phyloP scores from a whole-genome alignment of 2,888 invertebrate genomes.

The Pseudococcus viburni region DNA sequence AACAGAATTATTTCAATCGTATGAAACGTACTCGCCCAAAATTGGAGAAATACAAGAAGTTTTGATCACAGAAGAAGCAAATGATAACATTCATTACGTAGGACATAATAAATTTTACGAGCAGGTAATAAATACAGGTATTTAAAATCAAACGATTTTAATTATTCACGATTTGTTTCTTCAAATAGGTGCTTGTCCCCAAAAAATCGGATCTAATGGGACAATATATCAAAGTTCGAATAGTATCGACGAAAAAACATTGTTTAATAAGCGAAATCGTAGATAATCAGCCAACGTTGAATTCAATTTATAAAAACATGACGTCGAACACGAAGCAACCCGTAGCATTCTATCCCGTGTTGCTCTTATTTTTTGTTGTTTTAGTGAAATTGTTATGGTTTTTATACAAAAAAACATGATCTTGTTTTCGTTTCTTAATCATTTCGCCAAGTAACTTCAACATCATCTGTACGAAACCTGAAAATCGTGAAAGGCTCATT shows the following conservation, averaged over 20 bases:
- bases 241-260: slow-evolving; percentile 80
- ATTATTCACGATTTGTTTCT: not conserved
- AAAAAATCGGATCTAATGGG: slow-evolving; percentile 85
- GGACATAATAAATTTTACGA: slow-evolving; percentile 97
- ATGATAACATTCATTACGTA: slow-evolving; percentile 91
- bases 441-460: slow-evolving; percentile 85
- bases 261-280: slow-evolving; percentile 83
- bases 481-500: slow-evolving; percentile 35
- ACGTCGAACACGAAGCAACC: slow-evolving; percentile 8
- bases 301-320: not conserved
- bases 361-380: slow-evolving; percentile 70
- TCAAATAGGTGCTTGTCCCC: slow-evolving; percentile 80
- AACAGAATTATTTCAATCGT: slow-evolving; percentile 91
- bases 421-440: slow-evolving; percentile 5
- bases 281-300: not conserved
- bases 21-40: slow-evolving; percentile 84
- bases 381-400: slow-evolving; percentile 71
- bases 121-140: slow-evolving; percentile 75
- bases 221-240: slow-evolving; percentile 84
- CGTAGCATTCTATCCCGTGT: slow-evolving; percentile 70
- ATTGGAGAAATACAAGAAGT: slow-evolving; percentile 82
- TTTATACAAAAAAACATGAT: slow-evolving; percentile 69
- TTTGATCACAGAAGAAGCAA: slow-evolving; percentile 92
- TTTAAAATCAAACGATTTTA: not conserved
- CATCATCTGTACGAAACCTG: slow-evolving; percentile 86